Conservation (phyloP, 2,113 vertebrate genomes). For the Mesembrinibis cayennensis region DNA sequence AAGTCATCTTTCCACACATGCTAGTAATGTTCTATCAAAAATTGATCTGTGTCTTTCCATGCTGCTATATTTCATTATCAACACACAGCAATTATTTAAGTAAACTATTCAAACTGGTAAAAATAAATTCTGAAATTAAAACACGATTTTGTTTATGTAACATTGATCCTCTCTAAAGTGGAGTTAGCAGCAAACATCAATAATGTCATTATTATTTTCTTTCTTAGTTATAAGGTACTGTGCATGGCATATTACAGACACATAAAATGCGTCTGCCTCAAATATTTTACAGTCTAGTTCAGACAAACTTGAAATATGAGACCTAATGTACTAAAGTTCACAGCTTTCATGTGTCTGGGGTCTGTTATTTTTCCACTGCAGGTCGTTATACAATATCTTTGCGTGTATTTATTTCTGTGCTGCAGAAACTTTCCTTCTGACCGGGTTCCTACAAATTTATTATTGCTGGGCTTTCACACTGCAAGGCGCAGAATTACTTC, state of each 20-base stretch:
- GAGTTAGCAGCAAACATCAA: neutral
- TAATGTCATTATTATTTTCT: neutral
- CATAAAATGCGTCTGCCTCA: neutral
- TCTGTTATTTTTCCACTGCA: neutral
- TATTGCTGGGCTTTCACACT: neutral
- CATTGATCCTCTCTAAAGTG: neutral
- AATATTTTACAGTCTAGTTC: neutral
- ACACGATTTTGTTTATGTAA: neutral
- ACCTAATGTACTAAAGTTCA: neutral
- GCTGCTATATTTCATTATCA: neutral
- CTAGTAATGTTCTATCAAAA: neutral
- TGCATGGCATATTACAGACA: neutral
- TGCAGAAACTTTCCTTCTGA: conserved; percentile 7
- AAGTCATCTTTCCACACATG: neutral
- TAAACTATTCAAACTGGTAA: neutral
- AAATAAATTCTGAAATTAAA: neutral
- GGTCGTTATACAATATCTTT: neutral
- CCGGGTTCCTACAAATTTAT: conserved; percentile 10
- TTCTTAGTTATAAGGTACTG: neutral
- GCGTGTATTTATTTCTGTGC: neutral
- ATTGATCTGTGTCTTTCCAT: neutral
- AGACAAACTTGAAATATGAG: neutral
- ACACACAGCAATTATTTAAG: neutral
- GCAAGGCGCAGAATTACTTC: neutral
- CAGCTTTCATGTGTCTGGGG: neutral